Percentiles rank a stretch among this genome's conserved stretches.
Conservation (phyloP, 2,888 invertebrate genomes). For the Trissonchulus latispiculum region DNA sequence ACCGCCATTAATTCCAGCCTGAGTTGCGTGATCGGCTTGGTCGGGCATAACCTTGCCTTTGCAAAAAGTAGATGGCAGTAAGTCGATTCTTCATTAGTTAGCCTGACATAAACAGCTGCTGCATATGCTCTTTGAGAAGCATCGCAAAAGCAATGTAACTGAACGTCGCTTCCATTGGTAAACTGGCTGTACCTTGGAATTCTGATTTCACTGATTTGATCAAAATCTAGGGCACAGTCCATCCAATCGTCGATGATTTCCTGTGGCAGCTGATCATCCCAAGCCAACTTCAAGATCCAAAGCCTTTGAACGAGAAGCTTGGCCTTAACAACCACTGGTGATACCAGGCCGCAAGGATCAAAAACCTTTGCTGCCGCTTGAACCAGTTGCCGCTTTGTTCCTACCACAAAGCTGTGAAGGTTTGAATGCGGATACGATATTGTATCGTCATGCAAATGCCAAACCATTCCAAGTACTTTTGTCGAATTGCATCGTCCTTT, state of each 20-base stretch:
- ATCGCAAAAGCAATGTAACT: not conserved
- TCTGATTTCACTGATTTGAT: not conserved
- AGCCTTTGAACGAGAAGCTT: constrained; percentile 9
- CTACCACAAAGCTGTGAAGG: not conserved
- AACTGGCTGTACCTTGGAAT: no score
- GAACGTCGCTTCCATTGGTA: no score
- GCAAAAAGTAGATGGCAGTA: no score
- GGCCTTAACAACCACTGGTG: constrained; percentile 12
- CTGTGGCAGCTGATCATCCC: constrained; percentile 11
- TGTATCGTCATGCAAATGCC: not conserved
- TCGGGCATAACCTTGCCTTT: constrained; percentile 31
- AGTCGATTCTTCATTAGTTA: no score
- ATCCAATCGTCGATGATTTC: constrained; percentile 3
- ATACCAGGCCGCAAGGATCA: constrained; percentile 14
- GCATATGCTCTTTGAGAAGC: not conserved
- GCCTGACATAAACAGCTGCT: not conserved
- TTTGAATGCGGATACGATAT: not conserved
- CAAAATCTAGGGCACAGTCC: not conserved
- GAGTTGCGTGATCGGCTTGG: constrained; percentile 29
- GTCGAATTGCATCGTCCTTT: not conserved
- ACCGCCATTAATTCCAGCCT: constrained; percentile 25
- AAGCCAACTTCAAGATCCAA: not conserved
- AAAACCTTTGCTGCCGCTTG: constrained; percentile 11
- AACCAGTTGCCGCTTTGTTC: constrained; percentile 7
- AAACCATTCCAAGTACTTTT: not conserved